These are phyloP conservation scores for Diarsia mendica DNA, from an alignment of 2,888 invertebrate species.

Conservation along the genomic window DNA sequence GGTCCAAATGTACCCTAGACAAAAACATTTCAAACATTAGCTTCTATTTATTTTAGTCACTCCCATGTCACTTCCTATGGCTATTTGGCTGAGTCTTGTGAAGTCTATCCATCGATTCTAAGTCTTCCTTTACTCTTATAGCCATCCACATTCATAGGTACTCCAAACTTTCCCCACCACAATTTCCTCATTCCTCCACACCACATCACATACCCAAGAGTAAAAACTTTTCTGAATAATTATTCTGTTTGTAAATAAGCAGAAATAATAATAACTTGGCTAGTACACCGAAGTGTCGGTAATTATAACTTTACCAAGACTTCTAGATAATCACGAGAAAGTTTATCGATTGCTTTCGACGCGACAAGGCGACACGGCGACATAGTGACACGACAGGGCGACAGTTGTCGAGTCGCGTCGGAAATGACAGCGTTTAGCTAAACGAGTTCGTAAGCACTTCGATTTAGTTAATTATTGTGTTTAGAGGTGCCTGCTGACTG, in stretches of 20 bases:
- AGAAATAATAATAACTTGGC: background rate
- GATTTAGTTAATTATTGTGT: conserved; percentile 33
- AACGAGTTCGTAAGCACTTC: conserved; percentile 31
- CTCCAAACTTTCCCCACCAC: background rate
- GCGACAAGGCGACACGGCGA: background rate
- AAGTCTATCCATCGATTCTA: too few relatives aligned
- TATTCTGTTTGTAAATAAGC: background rate
- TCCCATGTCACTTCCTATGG: too few relatives aligned
- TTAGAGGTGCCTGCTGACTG: background rate
- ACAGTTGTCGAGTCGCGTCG: conserved; percentile 16
- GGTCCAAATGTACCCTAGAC: too few relatives aligned
- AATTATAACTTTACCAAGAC: conserved; percentile 12
- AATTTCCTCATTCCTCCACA: background rate
- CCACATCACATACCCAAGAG: background rate
- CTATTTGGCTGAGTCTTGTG: too few relatives aligned
- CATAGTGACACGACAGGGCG: conserved; percentile 3
- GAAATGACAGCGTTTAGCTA: conserved; percentile 38
- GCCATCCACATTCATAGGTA: background rate
- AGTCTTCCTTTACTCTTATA: background rate
- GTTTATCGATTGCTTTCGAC: conserved; percentile 34
- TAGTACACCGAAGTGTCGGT: background rate
- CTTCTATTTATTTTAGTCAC: too few relatives aligned
- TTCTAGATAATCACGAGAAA: conserved; percentile 35
- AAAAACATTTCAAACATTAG: too few relatives aligned
- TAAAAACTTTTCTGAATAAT: background rate